Percentiles rank a stretch among this genome's conserved stretches.
These are phyloP conservation scores for Drosophila albomicans DNA, from an alignment of 1,140 invertebrate genomes.

Conservation along the genomic window DNA sequence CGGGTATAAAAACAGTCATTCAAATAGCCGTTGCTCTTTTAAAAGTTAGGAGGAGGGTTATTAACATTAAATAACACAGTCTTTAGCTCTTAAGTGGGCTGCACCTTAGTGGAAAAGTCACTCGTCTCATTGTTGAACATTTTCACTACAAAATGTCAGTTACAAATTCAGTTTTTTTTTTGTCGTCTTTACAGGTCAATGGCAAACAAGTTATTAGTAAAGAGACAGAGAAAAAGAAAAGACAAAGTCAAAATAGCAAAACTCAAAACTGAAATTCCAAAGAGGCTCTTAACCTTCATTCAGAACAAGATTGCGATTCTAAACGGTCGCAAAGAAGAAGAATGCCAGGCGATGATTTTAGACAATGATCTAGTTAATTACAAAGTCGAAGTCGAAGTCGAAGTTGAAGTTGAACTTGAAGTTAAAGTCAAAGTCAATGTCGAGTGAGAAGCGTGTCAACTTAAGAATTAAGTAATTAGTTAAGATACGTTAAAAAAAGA, in stretches of 20 bases:
- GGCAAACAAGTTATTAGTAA: conserved; percentile 34
- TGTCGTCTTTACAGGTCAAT: not conserved
- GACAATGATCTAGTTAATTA: conserved; percentile 42
- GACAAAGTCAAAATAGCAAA: not conserved
- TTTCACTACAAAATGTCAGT: conserved; percentile 10
- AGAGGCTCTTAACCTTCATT: conserved; percentile 40
- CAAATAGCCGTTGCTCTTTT: too few relatives aligned
- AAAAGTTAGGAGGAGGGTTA: not conserved
- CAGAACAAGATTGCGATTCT: conserved; percentile 17
- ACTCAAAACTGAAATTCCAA: conserved; percentile 28
- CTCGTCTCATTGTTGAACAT: not conserved
- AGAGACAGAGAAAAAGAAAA: conserved; percentile 1
- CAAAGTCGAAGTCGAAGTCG: not conserved
- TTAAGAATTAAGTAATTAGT: conserved; percentile 15
- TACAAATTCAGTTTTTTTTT: conserved; percentile 4
- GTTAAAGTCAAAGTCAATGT: too few relatives aligned
- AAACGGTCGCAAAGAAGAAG: not conserved
- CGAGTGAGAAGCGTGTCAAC: not conserved
- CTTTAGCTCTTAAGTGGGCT: conserved; percentile 4
- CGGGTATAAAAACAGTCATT: too few relatives aligned
- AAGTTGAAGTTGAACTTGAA: too few relatives aligned
- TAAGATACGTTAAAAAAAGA: conserved; percentile 19
- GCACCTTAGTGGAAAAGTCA: conserved; percentile 6
- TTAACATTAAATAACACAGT: not conserved
- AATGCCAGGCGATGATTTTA: conserved; percentile 28